Conservation (phyloP, 2,797 vertebrate species). For the Scarus forsteni region DNA sequence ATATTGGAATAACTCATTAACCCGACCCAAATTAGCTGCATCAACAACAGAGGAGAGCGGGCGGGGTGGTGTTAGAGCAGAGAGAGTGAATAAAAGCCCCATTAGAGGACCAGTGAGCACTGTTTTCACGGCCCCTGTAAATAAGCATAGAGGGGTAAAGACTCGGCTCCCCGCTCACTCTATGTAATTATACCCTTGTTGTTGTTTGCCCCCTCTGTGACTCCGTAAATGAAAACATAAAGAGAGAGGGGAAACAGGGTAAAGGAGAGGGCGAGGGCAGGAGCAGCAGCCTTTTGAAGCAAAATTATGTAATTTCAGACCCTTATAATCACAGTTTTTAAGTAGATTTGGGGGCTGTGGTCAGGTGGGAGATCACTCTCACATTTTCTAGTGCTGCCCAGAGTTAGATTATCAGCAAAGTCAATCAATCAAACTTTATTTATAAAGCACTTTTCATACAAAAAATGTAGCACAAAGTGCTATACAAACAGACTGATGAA, state of each 20-base stretch:
- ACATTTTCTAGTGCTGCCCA: too few relatives aligned
- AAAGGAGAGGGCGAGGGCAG: background rate
- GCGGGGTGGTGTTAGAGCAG: background rate
- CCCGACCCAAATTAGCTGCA: conserved; percentile 50
- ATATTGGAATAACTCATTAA: conserved; percentile 31
- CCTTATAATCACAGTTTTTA: too few relatives aligned
- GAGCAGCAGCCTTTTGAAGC: background rate
- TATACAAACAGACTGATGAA: too few relatives aligned
- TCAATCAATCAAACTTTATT: too few relatives aligned
- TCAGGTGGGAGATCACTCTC: too few relatives aligned
- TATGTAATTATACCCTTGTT: conserved; percentile 53
- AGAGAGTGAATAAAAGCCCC: conserved; percentile 43
- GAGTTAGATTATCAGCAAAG: too few relatives aligned
- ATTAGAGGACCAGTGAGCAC: conserved; percentile 54
- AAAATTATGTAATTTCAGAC: too few relatives aligned
- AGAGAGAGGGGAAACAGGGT: conserved; percentile 17
- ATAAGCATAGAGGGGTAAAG: conserved; percentile 55
- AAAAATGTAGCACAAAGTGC: too few relatives aligned
- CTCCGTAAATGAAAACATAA: conserved; percentile 47
- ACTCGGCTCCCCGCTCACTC: conserved; percentile 38
- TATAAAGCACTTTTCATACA: too few relatives aligned
- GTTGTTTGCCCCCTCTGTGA: conserved; percentile 32
- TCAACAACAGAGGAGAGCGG: conserved; percentile 29
- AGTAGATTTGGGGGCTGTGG: too few relatives aligned
- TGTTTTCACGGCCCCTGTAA: conserved; percentile 57